Evolutionary conservation across 2,113 vertebrate genomes (phyloP).

Genomic region (Dromas ardeola): DNA sequence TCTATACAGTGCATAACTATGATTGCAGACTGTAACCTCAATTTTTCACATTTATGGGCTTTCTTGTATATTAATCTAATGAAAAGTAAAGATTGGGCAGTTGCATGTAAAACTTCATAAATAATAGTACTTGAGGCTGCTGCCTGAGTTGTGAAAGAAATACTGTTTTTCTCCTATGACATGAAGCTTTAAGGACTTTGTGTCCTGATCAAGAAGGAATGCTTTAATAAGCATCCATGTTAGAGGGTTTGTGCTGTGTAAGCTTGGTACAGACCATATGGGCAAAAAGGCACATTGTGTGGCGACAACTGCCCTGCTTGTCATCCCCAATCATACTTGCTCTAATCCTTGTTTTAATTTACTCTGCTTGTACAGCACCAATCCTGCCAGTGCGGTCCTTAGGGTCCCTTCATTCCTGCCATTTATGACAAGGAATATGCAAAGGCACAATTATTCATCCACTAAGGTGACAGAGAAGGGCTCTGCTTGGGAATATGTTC

Average conservation of each 20-base stretch:
- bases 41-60: neutral
- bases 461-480: slow-evolving; percentile 88
- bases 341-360: slow-evolving; percentile 97
- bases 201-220: slow-evolving; percentile 68
- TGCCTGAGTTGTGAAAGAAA: slow-evolving; percentile 34
- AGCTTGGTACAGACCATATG: slow-evolving; percentile 87
- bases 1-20: neutral
- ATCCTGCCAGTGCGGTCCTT: slow-evolving; percentile 87
- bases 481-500: slow-evolving; percentile 85
- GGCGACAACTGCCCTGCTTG: slow-evolving; percentile 85
- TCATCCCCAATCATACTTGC: slow-evolving; percentile 89
- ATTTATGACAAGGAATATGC: slow-evolving; percentile 92
- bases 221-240: slow-evolving; percentile 74
- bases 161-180: slow-evolving; percentile 47
- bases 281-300: slow-evolving; percentile 81
- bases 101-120: neutral
- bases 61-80: neutral
- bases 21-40: neutral
- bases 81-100: neutral
- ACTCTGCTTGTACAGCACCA: slow-evolving; percentile 87
- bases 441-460: slow-evolving; percentile 94
- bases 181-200: slow-evolving; percentile 65
- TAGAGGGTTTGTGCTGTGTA: slow-evolving; percentile 64
- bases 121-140: slow-evolving; percentile 41
- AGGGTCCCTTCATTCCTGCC: slow-evolving; percentile 91